Evolutionary conservation across 2,888 invertebrate genomes (phyloP).

Genomic region (Microchrysa polita): DNA sequence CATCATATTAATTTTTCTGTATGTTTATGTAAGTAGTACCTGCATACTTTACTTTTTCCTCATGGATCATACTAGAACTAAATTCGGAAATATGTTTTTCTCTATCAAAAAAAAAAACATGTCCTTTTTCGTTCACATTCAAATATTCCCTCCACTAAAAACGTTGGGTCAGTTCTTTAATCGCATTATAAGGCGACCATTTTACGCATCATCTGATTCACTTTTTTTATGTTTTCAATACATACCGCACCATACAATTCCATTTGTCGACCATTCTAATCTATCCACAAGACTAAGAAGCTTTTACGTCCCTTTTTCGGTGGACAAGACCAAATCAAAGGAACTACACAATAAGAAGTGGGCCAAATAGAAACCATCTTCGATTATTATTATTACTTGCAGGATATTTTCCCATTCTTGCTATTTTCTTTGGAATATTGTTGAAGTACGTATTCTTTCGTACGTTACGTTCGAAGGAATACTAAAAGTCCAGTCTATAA

Average conservation of each 20-base stretch:
- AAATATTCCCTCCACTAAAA: not conserved
- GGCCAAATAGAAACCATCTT: slow-evolving; percentile 11
- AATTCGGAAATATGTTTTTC: too few relatives aligned
- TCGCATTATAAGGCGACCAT: slow-evolving; percentile 41
- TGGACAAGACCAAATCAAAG: not conserved
- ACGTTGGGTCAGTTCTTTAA: slow-evolving; percentile 17
- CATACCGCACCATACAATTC: not conserved
- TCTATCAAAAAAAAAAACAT: too few relatives aligned
- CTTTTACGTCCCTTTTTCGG: not conserved
- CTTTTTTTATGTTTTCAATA: slow-evolving; percentile 6
- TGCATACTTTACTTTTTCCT: too few relatives aligned
- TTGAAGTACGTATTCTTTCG: not conserved
- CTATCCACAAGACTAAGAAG: slow-evolving; percentile 10
- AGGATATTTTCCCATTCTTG: slow-evolving; percentile 4
- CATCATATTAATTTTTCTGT: too few relatives aligned
- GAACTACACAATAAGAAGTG: not conserved
- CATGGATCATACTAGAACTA: too few relatives aligned
- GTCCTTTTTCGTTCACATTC: not conserved
- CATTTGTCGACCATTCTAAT: not conserved
- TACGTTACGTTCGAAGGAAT: not conserved
- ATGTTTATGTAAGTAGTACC: too few relatives aligned
- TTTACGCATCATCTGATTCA: slow-evolving; percentile 34
- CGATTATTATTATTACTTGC: not conserved
- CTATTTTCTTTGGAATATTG: not conserved
- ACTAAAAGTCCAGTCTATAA: not conserved